Percentiles rank a stretch among this genome's conserved stretches.
Evolutionary conservation across 1,140 invertebrate species (phyloP).

Genomic region (Muscidifurax raptorellus): DNA sequence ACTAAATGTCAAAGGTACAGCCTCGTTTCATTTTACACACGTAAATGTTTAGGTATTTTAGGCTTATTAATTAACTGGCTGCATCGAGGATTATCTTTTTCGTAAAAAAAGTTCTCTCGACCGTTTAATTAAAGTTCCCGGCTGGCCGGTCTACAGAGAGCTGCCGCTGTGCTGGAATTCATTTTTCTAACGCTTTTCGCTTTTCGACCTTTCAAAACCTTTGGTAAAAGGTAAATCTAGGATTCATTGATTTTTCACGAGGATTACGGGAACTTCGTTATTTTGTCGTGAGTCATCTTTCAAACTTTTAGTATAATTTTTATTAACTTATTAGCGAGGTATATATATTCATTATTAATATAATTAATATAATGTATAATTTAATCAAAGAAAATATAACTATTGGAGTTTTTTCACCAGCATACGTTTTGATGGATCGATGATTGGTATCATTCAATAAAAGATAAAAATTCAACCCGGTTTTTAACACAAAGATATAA

Average conservation of each 20-base stretch:
- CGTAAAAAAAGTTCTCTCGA: neutral
- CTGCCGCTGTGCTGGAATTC: neutral
- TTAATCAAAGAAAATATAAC: too few species aligned
- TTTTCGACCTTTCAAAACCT: neutral
- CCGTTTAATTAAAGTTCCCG: slow-evolving; percentile 21
- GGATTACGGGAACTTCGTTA: neutral
- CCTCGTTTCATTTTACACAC: neutral
- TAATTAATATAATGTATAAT: too few species aligned
- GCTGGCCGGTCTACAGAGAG: neutral
- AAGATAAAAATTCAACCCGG: too few species aligned
- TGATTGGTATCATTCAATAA: too few species aligned
- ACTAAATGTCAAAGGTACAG: neutral
- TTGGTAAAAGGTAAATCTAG: neutral
- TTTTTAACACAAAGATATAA: too few species aligned
- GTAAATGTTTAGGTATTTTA: neutral
- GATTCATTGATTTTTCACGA: neutral
- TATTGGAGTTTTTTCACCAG: too few species aligned
- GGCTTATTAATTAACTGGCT: neutral
- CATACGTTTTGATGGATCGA: too few species aligned
- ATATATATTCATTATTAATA: too few species aligned
- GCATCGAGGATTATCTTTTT: neutral
- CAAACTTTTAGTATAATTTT: neutral
- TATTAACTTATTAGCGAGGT: neutral
- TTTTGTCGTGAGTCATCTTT: neutral
- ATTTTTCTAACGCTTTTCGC: neutral